Evolutionary conservation across 2,888 invertebrate genomes (phyloP), one percentile per base, ranked within the genome.

Genomic region (Trichopoda pennipes): DNA sequence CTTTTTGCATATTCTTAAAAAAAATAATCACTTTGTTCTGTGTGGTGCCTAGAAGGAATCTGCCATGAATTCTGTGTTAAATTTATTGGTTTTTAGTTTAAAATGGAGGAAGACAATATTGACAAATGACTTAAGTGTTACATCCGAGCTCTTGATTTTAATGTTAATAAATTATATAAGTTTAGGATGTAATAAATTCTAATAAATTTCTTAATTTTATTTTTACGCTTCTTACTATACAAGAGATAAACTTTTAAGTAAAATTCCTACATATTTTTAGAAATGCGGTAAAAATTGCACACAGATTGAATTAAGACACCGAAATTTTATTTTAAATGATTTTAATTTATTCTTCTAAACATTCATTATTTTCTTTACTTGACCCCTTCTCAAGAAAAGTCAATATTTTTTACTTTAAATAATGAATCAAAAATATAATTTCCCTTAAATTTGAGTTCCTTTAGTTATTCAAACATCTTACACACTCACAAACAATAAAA

Each of bases 321-420:
- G 1, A 32, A 56, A 32, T 8, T 21, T 63, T 28, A n/a, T 8
- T 61, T 38, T 58, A 28, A 9, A 21, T 12, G 9, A 38, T 38
- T 16, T 42, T 68, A 14, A 28, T 61, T 12, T 61, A 44, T 60
- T 14, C 56, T 28, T n/a, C 17, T n/a, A 44, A 69, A 56, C 56
- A 56, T 56, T 56, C 44, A 28, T 55, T 2, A n/a, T 47, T 56
- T 21, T 56, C n/a, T n/a, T 32, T n/a, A 19, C 55, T 74, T 64
- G 63, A 63, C 63, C 47, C 16, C 32, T 35, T 6, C 44, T 47
- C 21, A 63, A 21, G 44, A 63, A 55, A 55, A 64, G 12, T 55
- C 32, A 42, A 51, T 14, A 61, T 23, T 51, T 55, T 47, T 44
- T 47, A 42, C 32, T 55, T 63, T 12, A 19, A 28, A 47, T 2